Evolutionary conservation across 2,113 vertebrate genomes (phyloP).

Genomic region (Phasianus colchicus): DNA sequence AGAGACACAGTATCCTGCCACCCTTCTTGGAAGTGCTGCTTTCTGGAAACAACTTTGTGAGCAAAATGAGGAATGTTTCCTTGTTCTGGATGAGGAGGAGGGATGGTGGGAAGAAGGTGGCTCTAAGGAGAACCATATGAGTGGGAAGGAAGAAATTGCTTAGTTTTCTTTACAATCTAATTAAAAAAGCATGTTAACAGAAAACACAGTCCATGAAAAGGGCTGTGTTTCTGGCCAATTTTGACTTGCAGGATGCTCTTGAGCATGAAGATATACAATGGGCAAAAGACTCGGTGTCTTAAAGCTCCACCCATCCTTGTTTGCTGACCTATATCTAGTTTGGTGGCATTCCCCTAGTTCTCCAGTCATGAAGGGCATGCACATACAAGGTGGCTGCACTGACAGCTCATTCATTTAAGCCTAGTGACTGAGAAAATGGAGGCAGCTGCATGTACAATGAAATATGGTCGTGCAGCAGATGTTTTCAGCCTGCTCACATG

Average conservation of each 20-base stretch:
- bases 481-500: background rate
- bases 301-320: fast-evolving
- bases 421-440: background rate
- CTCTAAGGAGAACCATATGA: background rate
- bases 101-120: background rate
- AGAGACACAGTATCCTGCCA: background rate
- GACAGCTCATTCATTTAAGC: background rate
- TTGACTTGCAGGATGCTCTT: background rate
- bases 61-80: background rate
- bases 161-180: background rate
- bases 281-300: background rate
- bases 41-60: fast-evolving
- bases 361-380: background rate
- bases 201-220: background rate
- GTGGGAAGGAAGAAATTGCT: background rate
- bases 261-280: fast-evolving
- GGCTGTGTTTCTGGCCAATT: fast-evolving
- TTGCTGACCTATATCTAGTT: background rate
- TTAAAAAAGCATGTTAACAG: background rate
- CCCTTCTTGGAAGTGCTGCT: background rate
- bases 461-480: background rate
- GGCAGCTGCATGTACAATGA: background rate
- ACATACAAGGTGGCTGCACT: background rate
- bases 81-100: background rate
- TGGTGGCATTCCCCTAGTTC: background rate